Evolutionary conservation across 2,888 invertebrate genomes (phyloP), one percentile per base, ranked within the genome.

Genomic region (Leucoma salicis): DNA sequence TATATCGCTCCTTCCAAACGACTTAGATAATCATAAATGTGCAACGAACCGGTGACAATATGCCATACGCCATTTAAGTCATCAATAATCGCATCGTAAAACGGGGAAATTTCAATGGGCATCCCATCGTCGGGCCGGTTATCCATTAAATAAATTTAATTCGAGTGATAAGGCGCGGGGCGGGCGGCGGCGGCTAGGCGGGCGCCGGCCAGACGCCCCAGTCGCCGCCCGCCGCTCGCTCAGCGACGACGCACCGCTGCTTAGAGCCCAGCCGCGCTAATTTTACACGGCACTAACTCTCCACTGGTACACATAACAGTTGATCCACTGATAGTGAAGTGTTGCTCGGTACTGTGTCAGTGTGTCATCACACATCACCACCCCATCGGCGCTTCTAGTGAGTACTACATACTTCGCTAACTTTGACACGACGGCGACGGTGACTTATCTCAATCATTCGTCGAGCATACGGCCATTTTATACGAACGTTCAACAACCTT

Each of bases 91-190:
- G 53, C 53, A 61, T 68, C 74, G 70, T 78, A 68, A 82, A 82
- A 64, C 68, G 68, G 57, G 70, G 63, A 73, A 78, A 77, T 78
- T 84, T 83, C 78, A 82, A 83, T 81, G 77, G 70, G 66, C 70
- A 72, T 69, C 71, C 74, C 76, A 82, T 80, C 75, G 72, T 63
- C 70, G 71, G 66, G 65, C 70, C 71, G 79, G 82, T 86, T 83
- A 86, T 82, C 82, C 85, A 82, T 85, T 82, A 86, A 82, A 87
- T 85, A 81, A 81, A 86, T 86, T 85, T 86, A 78, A 85, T 84
- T 85, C 75, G 75, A 66, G 82, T 85, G 86, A 86, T 84, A 83
- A 83, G 81, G 74, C 72, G 84, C 61, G 80, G 81, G 79, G 82
- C 77, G 84, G 78, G 70, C 75, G 78, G 72, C 74, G 75, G 83